phyloP scores from a whole-genome alignment of 2,888 invertebrate species.

The Trichogramma dendrolimi region DNA sequence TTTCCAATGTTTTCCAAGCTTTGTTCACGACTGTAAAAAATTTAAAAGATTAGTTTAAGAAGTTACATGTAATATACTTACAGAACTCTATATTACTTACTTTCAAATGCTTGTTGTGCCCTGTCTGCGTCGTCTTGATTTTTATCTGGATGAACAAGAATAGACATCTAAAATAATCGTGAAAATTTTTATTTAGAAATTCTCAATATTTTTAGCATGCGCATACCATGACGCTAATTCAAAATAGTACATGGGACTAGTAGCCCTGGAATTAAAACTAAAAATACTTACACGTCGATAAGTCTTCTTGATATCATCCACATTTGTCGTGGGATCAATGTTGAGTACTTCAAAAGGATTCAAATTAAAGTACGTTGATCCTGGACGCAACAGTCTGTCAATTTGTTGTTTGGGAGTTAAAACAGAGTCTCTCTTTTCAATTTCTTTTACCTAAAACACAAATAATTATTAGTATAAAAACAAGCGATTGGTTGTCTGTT shows the following conservation, averaged over 20 bases:
- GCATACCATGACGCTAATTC: not conserved
- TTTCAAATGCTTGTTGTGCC: slow-evolving; percentile 89
- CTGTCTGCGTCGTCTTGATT: slow-evolving; percentile 93
- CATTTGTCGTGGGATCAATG: slow-evolving; percentile 80
- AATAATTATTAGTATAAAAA: slow-evolving; percentile 9
- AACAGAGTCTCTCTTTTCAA: slow-evolving; percentile 95
- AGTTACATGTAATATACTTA: not conserved
- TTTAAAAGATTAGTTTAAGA: slow-evolving; percentile 8
- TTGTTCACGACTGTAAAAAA: slow-evolving; percentile 72
- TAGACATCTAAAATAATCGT: slow-evolving; percentile 65
- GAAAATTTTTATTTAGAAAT: not conserved
- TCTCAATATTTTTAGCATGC: not conserved
- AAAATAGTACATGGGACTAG: slow-evolving; percentile 1
- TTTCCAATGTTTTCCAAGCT: slow-evolving; percentile 93
- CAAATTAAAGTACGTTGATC: slow-evolving; percentile 97
- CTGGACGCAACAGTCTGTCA: slow-evolving; percentile 89
- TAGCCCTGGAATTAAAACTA: not conserved
- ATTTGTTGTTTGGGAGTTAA: slow-evolving; percentile 97
- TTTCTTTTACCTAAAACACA: slow-evolving; percentile 85
- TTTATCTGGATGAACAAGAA: slow-evolving; percentile 98
- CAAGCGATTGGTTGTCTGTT: not conserved
- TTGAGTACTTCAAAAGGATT: slow-evolving; percentile 93
- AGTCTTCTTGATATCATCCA: slow-evolving; percentile 94
- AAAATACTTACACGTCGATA: slow-evolving; percentile 68
- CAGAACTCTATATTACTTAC: slow-evolving; percentile 39